Conservation (phyloP, 1,140 invertebrate genomes). For the Pogonomyrmex barbatus region DNA sequence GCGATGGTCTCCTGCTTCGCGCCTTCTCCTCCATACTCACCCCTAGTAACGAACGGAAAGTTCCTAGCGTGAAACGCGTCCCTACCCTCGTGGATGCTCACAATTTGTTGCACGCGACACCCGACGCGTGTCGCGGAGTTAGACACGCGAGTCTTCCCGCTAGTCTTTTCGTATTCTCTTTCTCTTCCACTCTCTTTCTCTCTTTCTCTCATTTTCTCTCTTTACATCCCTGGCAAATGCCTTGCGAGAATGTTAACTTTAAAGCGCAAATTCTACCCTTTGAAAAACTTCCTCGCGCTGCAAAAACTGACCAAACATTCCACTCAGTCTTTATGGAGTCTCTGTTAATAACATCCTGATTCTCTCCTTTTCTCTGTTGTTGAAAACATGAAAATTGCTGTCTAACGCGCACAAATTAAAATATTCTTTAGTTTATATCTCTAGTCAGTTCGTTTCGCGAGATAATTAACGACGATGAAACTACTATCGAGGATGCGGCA, state of each 20-base stretch:
- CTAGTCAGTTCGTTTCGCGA: background rate
- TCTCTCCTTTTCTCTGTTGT: background rate
- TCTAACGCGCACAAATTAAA: background rate
- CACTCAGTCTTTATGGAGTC: too few species aligned
- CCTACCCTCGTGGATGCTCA: conserved; percentile 58
- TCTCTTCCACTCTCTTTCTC: background rate
- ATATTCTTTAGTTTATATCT: background rate
- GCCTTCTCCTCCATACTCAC: too few species aligned
- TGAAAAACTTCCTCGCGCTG: conserved; percentile 5
- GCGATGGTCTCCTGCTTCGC: conserved; percentile 56
- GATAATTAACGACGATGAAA: conserved; percentile 10
- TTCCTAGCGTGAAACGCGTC: conserved; percentile 61
- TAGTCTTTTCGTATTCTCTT: background rate
- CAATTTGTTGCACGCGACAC: conserved; percentile 75
- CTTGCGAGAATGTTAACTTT: conserved; percentile 1
- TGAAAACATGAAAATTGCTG: conserved; percentile 3
- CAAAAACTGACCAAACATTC: conserved; percentile 20
- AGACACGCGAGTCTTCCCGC: conserved; percentile 49
- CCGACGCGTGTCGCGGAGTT: conserved; percentile 65
- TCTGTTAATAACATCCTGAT: conserved; percentile 5
- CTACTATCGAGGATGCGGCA: background rate
- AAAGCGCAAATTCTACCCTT: background rate
- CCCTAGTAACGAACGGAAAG: conserved; percentile 57
- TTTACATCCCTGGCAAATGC: background rate
- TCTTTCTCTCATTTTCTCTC: background rate